phyloP scores from a whole-genome alignment of 2,888 invertebrate genomes.

The Syrista parreyssii region DNA sequence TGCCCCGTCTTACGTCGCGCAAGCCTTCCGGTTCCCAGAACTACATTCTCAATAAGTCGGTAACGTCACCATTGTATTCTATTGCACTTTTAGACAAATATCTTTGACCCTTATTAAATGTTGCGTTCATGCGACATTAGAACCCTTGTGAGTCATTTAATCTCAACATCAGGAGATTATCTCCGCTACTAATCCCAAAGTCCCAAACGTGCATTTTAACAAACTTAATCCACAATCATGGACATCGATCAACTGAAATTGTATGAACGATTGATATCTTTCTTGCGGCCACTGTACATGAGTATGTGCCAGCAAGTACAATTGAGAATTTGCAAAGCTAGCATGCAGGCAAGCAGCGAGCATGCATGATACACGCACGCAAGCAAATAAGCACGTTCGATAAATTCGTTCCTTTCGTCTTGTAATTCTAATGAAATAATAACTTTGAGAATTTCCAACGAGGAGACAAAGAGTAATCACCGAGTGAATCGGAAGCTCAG shows the following conservation, averaged over 20 bases:
- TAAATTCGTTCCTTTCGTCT: background rate
- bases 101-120: background rate
- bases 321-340: background rate
- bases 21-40: constrained; percentile 62
- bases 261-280: background rate
- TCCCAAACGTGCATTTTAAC: background rate
- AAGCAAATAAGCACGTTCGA: background rate
- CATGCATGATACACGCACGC: background rate
- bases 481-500: background rate
- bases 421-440: background rate
- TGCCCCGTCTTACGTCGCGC: constrained; percentile 62
- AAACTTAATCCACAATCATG: background rate
- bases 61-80: constrained; percentile 52
- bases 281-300: background rate
- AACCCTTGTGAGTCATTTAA: background rate
- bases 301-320: background rate
- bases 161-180: background rate
- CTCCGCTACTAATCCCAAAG: background rate
- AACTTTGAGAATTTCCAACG: background rate
- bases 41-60: constrained; percentile 65
- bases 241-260: background rate
- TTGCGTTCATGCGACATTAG: background rate
- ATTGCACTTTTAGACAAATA: constrained; percentile 26
- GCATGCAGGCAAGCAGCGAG: background rate
- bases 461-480: background rate